Evolutionary conservation across 2,797 vertebrate species (phyloP).

Genomic region (Microhierax caerulescens): DNA sequence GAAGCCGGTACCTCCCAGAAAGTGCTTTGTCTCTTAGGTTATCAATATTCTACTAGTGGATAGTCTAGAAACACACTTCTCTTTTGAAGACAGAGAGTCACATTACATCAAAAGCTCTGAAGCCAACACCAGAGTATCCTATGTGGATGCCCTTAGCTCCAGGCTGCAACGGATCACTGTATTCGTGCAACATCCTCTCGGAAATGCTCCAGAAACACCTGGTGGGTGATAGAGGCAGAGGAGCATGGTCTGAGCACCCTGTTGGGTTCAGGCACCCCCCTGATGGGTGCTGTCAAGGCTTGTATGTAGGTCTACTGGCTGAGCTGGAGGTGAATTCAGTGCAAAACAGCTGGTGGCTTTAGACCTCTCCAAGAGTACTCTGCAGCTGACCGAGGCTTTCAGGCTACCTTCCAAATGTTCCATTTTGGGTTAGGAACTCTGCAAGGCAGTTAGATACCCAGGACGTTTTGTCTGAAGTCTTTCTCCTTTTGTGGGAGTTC

Average conservation of each 20-base stretch:
- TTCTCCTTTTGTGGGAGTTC: neutral
- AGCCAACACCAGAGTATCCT: neutral
- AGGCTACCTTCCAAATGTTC: neutral
- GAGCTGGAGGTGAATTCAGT: neutral
- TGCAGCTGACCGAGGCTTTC: neutral
- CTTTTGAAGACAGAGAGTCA: neutral
- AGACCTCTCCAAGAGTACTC: neutral
- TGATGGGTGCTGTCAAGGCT: neutral
- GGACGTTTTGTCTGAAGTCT: neutral
- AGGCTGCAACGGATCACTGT: neutral
- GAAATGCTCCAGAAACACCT: neutral
- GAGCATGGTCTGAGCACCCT: rapidly evolving
- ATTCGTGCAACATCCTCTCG: rapidly evolving
- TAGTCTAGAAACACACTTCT: neutral
- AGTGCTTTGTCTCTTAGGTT: neutral
- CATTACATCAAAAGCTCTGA: neutral
- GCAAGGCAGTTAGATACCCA: neutral
- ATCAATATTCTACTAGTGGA: neutral
- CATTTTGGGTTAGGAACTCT: neutral
- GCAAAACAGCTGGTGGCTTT: neutral
- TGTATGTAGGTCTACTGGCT: neutral
- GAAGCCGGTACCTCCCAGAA: neutral
- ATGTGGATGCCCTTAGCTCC: neutral
- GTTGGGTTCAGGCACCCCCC: neutral
- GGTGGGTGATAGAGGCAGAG: neutral